Evolutionary conservation across 2,113 vertebrate genomes (phyloP), one percentile per base, ranked within the genome.

Genomic region (Austrofundulus limnaeus): DNA sequence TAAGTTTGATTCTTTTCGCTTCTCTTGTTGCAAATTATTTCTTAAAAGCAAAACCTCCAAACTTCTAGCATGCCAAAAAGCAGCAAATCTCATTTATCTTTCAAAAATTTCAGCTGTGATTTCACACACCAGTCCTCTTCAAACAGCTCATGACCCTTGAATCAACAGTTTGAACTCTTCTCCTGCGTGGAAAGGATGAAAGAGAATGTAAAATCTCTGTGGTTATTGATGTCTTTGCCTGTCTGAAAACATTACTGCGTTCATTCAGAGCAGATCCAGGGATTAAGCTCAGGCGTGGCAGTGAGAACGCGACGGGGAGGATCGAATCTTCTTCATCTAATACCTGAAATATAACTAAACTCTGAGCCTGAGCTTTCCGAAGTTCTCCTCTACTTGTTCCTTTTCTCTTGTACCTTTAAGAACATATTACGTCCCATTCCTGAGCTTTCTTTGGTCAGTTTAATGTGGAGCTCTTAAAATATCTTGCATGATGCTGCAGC

Each of bases 311-410:
- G 19, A 63, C 17, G 48, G 53, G 20, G 21, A 45, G 50, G 56
- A 83, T 72, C 42, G 42, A 56, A 71, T 59, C 63, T 64, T 56
- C 65, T 72, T 60, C 69, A 61, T 67, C 34, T 48, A 62, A 73
- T 56, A 42, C 52, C 61, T 65, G 71, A 66, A 62, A 66, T 66
- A 50, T 38, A 66, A 62, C n/a, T 25, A 37, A 7, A 70, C 66
- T 57, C 42, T 73, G 67, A 5, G 0, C 24, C 11, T 5, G 48
- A 21, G 53, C 58, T 23, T 50, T 24, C 0, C 11, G 50, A 46
- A 31, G 15, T 1, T 12, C 52, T 17, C 59, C 38, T 56, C 31
- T 37, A 72, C 54, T 60, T 47, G 38, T 68, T 57, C 58, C 60
- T 60, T 47, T 19, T 47, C 38, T 24, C 31, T 52, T 28, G 24